phyloP scores from a whole-genome alignment of 2,113 vertebrate species.

The Phalacrocorax pelagicus region DNA sequence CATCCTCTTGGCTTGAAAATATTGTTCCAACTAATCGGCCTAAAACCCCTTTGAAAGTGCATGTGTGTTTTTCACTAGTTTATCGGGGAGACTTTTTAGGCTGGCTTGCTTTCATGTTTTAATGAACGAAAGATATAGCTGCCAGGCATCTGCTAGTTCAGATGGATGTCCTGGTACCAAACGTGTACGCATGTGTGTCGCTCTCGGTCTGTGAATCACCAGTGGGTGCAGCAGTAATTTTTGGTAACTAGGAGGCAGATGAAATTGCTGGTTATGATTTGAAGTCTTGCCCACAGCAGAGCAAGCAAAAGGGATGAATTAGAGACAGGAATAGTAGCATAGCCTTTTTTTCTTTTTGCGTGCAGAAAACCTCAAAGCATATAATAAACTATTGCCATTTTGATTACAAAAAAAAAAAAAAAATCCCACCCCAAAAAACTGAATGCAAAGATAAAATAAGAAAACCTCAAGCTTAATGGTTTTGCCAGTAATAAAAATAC shows the following conservation, averaged over 20 bases:
- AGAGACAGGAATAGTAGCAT: constrained; percentile 72
- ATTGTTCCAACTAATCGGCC: neutral
- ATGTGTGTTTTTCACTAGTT: neutral
- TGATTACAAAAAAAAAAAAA: constrained; percentile 21
- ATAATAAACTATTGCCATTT: constrained; percentile 68
- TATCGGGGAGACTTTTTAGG: neutral
- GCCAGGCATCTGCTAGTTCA: neutral
- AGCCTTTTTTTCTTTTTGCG: constrained; percentile 33
- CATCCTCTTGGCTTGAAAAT: neutral
- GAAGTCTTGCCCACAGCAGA: constrained; percentile 65
- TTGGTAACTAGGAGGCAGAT: constrained; percentile 59
- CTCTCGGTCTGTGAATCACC: constrained; percentile 38
- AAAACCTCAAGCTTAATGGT: constrained; percentile 38
- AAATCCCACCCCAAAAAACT: neutral
- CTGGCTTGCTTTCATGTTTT: neutral
- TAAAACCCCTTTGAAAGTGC: neutral
- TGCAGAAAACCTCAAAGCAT: constrained; percentile 71
- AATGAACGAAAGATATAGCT: neutral
- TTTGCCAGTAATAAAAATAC: constrained; percentile 56
- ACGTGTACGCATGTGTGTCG: neutral
- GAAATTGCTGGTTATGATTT: constrained; percentile 73
- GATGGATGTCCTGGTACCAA: neutral
- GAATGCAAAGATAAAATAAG: constrained; percentile 58
- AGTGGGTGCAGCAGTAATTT: constrained; percentile 56
- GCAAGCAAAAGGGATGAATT: constrained; percentile 69